A percentile compares a stretch with the other conserved stretches of the same genome.
These are phyloP conservation scores for Catharus ustulatus DNA, from an alignment of 2,797 vertebrate genomes.

Conservation along the genomic window DNA sequence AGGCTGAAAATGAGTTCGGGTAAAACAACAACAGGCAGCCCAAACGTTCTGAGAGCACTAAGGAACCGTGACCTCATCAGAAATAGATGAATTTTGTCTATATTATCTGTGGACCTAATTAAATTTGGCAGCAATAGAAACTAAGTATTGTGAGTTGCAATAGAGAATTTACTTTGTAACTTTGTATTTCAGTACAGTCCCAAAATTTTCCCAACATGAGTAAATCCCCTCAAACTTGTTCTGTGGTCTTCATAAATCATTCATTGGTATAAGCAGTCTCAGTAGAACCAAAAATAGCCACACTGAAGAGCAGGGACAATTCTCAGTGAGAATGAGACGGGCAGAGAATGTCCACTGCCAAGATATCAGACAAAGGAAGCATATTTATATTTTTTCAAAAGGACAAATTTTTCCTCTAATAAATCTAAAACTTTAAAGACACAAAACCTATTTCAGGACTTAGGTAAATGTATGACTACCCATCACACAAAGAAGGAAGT, in stretches of 20 bases:
- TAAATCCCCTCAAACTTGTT: not conserved
- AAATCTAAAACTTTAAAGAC: not conserved
- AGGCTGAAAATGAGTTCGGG: not conserved
- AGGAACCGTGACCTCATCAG: not conserved
- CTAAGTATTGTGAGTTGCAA: rapidly evolving
- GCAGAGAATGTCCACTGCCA: not conserved
- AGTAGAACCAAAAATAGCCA: not conserved
- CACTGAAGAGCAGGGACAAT: not conserved
- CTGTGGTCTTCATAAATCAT: not conserved
- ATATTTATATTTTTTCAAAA: not conserved
- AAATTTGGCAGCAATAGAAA: not conserved
- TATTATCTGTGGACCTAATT: not conserved
- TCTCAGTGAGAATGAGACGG: not conserved
- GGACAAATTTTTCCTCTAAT: not conserved
- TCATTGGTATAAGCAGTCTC: not conserved
- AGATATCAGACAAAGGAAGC: not conserved
- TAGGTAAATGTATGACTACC: not conserved
- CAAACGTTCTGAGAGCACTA: not conserved
- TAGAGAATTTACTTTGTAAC: not conserved
- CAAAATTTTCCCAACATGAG: not conserved
- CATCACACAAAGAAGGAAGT: not conserved
- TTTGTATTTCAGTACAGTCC: not conserved
- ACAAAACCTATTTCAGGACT: not conserved
- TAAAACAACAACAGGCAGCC: not conserved
- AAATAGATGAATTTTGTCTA: not conserved